These are phyloP conservation scores for Acanthopagrus latus DNA, from an alignment of 2,797 vertebrate species.

Conservation along the genomic window DNA sequence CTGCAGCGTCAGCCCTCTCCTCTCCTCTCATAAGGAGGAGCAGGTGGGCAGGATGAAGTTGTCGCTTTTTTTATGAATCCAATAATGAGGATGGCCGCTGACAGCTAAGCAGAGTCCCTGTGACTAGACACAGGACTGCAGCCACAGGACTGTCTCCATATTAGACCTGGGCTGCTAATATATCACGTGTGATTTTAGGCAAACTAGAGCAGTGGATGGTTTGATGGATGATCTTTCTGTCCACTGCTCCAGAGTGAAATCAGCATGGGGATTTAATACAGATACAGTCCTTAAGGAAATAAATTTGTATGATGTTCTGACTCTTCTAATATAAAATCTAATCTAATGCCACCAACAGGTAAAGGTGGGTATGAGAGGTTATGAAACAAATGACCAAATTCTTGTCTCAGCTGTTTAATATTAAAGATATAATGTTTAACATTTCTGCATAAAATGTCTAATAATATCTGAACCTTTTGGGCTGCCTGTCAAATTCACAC, in stretches of 20 bases:
- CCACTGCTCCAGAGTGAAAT: neutral
- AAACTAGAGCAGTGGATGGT: neutral
- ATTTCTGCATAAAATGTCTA: no score
- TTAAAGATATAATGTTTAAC: no score
- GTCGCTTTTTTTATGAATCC: slow-evolving; percentile 44
- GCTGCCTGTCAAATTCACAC: no score
- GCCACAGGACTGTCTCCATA: slow-evolving; percentile 23
- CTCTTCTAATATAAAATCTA: neutral
- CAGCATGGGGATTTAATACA: neutral
- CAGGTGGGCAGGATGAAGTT: slow-evolving; percentile 59
- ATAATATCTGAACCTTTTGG: no score
- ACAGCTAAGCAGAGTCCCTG: slow-evolving; percentile 53
- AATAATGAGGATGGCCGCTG: slow-evolving; percentile 58
- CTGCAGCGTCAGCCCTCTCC: slow-evolving; percentile 37
- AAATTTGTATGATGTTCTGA: neutral
- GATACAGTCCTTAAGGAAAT: neutral
- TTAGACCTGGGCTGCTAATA: slow-evolving; percentile 18
- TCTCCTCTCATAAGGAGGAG: slow-evolving; percentile 37
- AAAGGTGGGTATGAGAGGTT: neutral
- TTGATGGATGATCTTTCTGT: neutral
- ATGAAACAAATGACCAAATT: neutral
- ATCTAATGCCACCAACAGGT: neutral
- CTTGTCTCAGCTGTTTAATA: neutral
- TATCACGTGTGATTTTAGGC: neutral
- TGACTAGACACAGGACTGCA: slow-evolving; percentile 46